phyloP scores from a whole-genome alignment of 2,888 invertebrate genomes.

The Eudasyphora cyanicolor region DNA sequence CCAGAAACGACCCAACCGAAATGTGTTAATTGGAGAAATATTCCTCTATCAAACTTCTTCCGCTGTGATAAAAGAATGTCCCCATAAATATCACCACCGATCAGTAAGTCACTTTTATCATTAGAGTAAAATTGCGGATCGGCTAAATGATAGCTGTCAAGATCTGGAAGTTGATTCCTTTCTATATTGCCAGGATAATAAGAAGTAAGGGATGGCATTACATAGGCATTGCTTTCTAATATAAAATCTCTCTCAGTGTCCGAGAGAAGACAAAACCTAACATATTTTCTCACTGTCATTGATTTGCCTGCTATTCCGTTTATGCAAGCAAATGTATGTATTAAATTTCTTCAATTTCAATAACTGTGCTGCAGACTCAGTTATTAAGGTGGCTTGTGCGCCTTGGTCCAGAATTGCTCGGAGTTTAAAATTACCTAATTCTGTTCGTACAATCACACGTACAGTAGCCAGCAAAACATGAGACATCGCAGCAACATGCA shows the following conservation, averaged over 20 bases:
- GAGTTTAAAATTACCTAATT: background rate
- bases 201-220: slow-evolving; percentile 34
- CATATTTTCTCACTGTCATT: background rate
- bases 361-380: slow-evolving; percentile 24
- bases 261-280: slow-evolving; percentile 33
- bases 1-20: slow-evolving; percentile 50
- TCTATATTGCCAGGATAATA: slow-evolving; percentile 34
- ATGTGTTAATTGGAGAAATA: slow-evolving; percentile 45
- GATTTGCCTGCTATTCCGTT: slow-evolving; percentile 36
- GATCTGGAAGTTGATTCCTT: background rate
- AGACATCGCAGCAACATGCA: background rate
- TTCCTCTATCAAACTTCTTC: slow-evolving; percentile 25
- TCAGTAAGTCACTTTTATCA: slow-evolving; percentile 40
- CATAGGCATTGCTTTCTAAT: slow-evolving; percentile 37
- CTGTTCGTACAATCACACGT: slow-evolving; percentile 26
- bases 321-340: slow-evolving; percentile 33
- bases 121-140: slow-evolving; percentile 39
- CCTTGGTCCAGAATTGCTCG: slow-evolving; percentile 48
- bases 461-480: slow-evolving; percentile 43
- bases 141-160: slow-evolving; percentile 1
- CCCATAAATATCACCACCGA: slow-evolving; percentile 43
- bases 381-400: too few species aligned
- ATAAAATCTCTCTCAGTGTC: slow-evolving; percentile 12
- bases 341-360: slow-evolving; percentile 20
- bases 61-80: slow-evolving; percentile 44